Percentiles rank a stretch among this genome's conserved stretches.
phyloP scores from a whole-genome alignment of 2,113 vertebrate species.

The Tonatia bakeri region DNA sequence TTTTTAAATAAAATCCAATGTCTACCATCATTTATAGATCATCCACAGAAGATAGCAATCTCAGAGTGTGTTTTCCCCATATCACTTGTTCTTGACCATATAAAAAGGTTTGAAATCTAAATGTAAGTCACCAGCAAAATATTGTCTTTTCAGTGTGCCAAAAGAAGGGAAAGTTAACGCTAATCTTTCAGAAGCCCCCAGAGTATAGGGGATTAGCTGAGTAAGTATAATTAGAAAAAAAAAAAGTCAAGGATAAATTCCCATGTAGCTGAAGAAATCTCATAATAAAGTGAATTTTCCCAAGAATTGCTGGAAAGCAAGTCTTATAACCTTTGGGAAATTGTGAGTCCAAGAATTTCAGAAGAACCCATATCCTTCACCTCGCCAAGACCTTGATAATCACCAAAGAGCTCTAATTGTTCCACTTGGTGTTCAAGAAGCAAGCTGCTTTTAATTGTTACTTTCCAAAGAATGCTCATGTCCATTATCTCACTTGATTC shows the following conservation, averaged over 20 bases:
- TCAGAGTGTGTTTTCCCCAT: background rate
- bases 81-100: conserved; percentile 21
- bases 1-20: background rate
- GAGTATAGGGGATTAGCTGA: conserved; percentile 32
- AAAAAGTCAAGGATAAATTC: conserved; percentile 40
- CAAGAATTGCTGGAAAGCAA: conserved; percentile 46
- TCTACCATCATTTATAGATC: background rate
- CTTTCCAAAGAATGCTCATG: conserved; percentile 28
- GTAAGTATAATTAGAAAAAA: conserved; percentile 55
- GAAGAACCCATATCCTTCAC: background rate
- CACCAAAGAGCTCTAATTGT: background rate
- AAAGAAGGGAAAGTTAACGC: conserved; percentile 34
- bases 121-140: conserved; percentile 37
- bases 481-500: conserved; percentile 30
- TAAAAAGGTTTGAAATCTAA: conserved; percentile 14
- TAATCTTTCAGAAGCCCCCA: conserved; percentile 43
- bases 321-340: background rate
- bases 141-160: background rate
- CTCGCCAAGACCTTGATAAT: background rate
- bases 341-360: conserved; percentile 18
- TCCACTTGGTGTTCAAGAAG: background rate
- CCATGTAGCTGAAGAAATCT: background rate
- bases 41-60: background rate
- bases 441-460: conserved; percentile 21
- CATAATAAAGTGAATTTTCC: conserved; percentile 36